Percentiles rank a stretch among this genome's conserved stretches.
Evolutionary conservation across 2,113 vertebrate genomes (phyloP).

Genomic region (Trogon surrucura): DNA sequence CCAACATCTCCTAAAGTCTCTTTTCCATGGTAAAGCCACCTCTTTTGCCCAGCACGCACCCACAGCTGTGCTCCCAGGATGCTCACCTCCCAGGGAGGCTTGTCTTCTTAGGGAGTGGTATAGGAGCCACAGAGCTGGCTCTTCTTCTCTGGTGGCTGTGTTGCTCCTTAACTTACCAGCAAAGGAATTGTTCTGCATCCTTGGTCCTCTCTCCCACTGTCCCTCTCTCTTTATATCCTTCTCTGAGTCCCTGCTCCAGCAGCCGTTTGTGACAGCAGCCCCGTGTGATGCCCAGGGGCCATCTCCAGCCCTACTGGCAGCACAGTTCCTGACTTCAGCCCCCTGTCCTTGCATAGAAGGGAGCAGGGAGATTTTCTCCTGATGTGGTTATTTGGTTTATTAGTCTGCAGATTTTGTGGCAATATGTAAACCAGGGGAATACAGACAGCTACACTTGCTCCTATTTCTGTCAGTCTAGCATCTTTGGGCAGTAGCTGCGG

Average conservation of each 20-base stretch:
- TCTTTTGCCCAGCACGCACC: background rate
- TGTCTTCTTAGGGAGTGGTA: accelerated
- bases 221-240: background rate
- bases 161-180: background rate
- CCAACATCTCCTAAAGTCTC: background rate
- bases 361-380: background rate
- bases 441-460: background rate
- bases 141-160: background rate
- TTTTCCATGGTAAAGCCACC: background rate
- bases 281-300: background rate
- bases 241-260: accelerated
- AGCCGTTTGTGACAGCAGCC: accelerated
- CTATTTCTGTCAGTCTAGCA: background rate
- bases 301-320: background rate
- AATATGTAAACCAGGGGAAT: background rate
- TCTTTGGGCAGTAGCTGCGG: background rate
- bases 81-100: background rate
- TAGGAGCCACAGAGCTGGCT: background rate
- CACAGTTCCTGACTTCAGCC: background rate
- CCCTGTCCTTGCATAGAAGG: background rate
- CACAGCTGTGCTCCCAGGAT: background rate
- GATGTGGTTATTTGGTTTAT: background rate
- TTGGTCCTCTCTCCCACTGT: background rate
- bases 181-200: background rate
- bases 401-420: background rate